phyloP scores from a whole-genome alignment of 2,888 invertebrate species.

The Xestobium rufovillosum region DNA sequence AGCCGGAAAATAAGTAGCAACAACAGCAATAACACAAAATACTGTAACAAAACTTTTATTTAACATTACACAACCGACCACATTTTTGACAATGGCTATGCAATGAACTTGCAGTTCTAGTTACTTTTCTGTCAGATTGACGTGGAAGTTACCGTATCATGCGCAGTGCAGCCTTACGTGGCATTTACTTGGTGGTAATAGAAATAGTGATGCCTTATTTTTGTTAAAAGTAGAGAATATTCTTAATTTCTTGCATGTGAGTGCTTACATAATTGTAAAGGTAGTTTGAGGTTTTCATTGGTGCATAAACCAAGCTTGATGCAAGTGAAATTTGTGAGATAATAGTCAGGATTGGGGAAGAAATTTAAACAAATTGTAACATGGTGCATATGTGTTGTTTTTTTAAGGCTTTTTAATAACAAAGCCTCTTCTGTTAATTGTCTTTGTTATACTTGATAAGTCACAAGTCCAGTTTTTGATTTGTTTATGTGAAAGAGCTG shows the following conservation, averaged over 20 bases:
- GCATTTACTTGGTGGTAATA: slow-evolving; percentile 39
- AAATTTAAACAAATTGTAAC: too few relatives aligned
- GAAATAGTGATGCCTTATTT: slow-evolving; percentile 28
- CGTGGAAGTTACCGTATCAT: slow-evolving; percentile 47
- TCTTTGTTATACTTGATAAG: too few relatives aligned
- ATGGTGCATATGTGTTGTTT: too few relatives aligned
- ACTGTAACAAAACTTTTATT: slow-evolving; percentile 23
- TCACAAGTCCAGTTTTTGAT: too few relatives aligned
- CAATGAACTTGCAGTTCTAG: slow-evolving; percentile 9
- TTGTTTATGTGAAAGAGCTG: too few relatives aligned
- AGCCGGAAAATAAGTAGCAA: slow-evolving; percentile 36
- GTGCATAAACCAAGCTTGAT: too few relatives aligned
- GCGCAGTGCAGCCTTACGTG: slow-evolving; percentile 55
- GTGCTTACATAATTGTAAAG: too few relatives aligned
- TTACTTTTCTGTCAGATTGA: slow-evolving; percentile 34
- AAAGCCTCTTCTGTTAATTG: too few relatives aligned
- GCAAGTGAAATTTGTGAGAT: too few relatives aligned
- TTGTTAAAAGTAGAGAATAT: slow-evolving; percentile 25
- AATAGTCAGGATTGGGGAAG: too few relatives aligned
- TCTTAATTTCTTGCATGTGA: slow-evolving; percentile 17
- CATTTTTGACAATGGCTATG: slow-evolving; percentile 19
- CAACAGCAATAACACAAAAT: slow-evolving; percentile 23
- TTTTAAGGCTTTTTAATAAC: too few relatives aligned
- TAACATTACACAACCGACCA: slow-evolving; percentile 22
- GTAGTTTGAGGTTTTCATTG: too few relatives aligned